Evolutionary conservation across 2,797 vertebrate genomes (phyloP), one percentile per base, ranked within the genome.

Genomic region (Sparidentex hasta): DNA sequence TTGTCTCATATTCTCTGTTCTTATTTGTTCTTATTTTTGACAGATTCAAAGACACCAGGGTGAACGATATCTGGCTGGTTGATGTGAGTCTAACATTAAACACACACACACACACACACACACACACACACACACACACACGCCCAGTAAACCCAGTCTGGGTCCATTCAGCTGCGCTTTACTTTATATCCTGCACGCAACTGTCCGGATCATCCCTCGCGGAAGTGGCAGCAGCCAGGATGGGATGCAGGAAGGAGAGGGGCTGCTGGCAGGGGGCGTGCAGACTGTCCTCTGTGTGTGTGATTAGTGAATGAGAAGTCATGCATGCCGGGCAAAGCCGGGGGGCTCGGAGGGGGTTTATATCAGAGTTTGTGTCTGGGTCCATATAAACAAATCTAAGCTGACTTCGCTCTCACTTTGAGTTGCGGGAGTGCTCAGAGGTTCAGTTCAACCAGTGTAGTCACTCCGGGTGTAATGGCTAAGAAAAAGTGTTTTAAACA

Each of bases 1-100:
- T 7, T 33, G 0, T 67, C 9, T 38, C 38, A 11, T 38, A 38
- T 38, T 38, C 7, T 38, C 11, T 11, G 11, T 38, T 38, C 38
- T 2, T 38, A 2, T 38, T 46, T 5, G 0, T 27, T 64, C 21
- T 66, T 16, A 57, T 78, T 73, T 76, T 55, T 2, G 11, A 65
- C 72, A 96, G 96, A 82, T 96, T 96, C 81, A 96, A 95, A 90
- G 95, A 96, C 55, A 94, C 85, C 61, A 90, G 95, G 86, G 90
- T 93, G 75, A 92, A 91, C 23, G 94, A 96, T 52, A 69, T 96
- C 77, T 96, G 96, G 96, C 91, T 96, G 86, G 96, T 96, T 70
- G 95, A 96, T 85, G 96, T 96, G 84, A 96, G 96, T 96, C 76
- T 74, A 50, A 51, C 47, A 66, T 2, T 33, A 62, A 29, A 46